phyloP scores from a whole-genome alignment of 2,888 invertebrate genomes.

The Ctena decussata region DNA sequence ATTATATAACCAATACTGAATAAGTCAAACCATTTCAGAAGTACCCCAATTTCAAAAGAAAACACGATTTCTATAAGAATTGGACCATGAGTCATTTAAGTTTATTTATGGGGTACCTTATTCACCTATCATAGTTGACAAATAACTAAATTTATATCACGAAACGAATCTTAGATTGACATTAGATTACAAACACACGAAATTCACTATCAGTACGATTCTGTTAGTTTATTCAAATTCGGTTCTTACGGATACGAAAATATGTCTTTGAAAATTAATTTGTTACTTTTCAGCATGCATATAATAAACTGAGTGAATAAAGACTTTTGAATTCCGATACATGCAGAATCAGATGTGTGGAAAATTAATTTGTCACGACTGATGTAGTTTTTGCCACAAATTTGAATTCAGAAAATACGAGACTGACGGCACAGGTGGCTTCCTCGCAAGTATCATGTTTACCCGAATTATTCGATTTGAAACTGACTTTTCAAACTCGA shows the following conservation, averaged over 20 bases:
- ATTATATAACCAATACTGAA: not conserved
- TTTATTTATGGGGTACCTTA: not conserved
- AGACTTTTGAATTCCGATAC: not conserved
- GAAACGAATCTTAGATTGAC: not conserved
- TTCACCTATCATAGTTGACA: not conserved
- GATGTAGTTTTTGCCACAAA: not conserved
- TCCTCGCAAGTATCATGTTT: no score
- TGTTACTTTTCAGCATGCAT: not conserved
- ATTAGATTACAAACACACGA: not conserved
- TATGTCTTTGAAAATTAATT: constrained; percentile 6
- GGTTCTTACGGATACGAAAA: not conserved
- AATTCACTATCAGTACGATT: not conserved
- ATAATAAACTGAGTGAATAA: not conserved
- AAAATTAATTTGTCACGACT: constrained; percentile 2
- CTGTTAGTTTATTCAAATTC: constrained; percentile 1
- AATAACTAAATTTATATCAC: not conserved
- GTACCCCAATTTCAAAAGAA: not conserved
- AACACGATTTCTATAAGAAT: not conserved
- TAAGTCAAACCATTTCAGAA: not conserved
- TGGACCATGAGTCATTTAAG: not conserved
- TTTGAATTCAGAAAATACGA: no score
- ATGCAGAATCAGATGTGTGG: not conserved
- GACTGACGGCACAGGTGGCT: no score
- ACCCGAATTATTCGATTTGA: no score
- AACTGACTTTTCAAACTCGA: no score